These are phyloP conservation scores for Vireo griseus DNA, from an alignment of 2,797 vertebrate species.

Conservation along the genomic window DNA sequence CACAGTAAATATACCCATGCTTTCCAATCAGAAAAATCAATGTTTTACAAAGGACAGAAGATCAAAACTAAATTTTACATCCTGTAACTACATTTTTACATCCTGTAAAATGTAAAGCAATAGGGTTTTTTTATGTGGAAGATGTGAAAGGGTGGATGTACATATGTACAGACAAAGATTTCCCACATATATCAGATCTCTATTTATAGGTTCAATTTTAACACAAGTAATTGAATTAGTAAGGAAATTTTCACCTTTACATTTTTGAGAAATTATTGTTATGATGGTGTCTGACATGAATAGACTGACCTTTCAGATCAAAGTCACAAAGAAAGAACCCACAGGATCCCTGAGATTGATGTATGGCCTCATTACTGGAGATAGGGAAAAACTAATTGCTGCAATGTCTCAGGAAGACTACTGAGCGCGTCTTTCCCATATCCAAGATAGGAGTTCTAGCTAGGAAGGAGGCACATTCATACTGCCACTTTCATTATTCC, in stretches of 20 bases:
- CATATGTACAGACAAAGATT: not conserved
- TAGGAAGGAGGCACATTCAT: not conserved
- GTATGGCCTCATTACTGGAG: not conserved
- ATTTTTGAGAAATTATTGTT: not conserved
- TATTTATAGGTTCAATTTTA: not conserved
- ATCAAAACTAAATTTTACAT: not conserved
- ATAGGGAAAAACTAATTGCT: not conserved
- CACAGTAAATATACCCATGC: accelerated
- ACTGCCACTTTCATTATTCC: not conserved
- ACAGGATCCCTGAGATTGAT: not conserved
- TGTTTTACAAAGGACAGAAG: not conserved
- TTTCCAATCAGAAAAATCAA: not conserved
- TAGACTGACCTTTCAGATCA: not conserved
- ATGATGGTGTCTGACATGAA: not conserved
- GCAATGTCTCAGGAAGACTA: not conserved
- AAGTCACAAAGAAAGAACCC: not conserved
- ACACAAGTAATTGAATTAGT: not conserved
- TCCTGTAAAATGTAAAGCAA: not conserved
- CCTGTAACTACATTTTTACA: too few relatives aligned
- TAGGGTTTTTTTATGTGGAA: not conserved
- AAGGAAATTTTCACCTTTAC: not conserved
- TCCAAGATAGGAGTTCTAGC: not conserved
- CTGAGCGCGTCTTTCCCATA: not conserved
- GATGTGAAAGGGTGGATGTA: not conserved
- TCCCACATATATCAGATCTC: not conserved